Conservation (phyloP, 92 coral and sea anemone species). For the Metridium senile region DNA sequence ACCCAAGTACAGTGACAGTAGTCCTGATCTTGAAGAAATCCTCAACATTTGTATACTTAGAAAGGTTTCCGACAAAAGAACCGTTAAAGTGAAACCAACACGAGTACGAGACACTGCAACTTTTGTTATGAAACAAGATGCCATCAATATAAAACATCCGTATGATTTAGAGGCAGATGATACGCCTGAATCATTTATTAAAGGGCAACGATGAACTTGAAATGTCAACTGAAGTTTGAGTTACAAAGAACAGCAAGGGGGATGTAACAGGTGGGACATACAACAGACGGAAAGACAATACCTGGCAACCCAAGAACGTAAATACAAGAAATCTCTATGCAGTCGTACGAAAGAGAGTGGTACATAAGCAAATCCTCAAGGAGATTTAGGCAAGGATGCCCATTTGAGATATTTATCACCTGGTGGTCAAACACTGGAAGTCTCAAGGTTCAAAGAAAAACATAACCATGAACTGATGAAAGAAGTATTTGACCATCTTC, state of each 20-base stretch:
- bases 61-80: neutral
- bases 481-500: too few relatives aligned
- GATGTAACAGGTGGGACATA: neutral
- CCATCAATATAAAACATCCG: neutral
- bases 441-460: too few relatives aligned
- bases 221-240: neutral
- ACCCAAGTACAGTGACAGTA: too few relatives aligned
- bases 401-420: too few relatives aligned
- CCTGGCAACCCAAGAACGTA: neutral
- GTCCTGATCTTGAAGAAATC: neutral
- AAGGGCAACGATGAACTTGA: neutral
- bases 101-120: neutral
- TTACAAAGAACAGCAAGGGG: neutral
- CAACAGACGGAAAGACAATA: neutral
- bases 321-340: neutral
- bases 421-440: too few relatives aligned
- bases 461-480: too few relatives aligned
- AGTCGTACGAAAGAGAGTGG: neutral
- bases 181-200: neutral
- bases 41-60: neutral
- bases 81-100: neutral
- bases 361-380: neutral
- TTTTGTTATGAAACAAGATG: neutral
- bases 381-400: too few relatives aligned
- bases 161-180: neutral